These are phyloP conservation scores for Sibirionetta formosa DNA, from an alignment of 2,797 vertebrate genomes.

Conservation along the genomic window DNA sequence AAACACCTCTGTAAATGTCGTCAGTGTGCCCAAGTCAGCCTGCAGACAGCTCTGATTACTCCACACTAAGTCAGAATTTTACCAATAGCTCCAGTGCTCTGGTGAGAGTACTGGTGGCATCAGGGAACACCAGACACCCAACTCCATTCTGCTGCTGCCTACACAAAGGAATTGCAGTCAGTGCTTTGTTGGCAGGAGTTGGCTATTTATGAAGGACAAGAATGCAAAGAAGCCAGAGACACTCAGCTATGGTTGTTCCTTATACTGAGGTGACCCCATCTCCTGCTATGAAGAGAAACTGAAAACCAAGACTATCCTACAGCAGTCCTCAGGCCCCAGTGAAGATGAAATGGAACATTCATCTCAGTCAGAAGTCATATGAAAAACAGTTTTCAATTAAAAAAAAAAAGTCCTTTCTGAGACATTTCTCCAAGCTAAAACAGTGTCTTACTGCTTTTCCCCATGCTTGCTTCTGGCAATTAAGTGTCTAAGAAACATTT, in stretches of 20 bases:
- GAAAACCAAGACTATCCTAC: background rate
- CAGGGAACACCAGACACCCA: background rate
- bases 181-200: background rate
- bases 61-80: background rate
- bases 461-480: background rate
- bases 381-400: background rate
- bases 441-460: background rate
- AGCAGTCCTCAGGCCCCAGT: background rate
- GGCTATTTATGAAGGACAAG: background rate
- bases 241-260: background rate
- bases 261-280: background rate
- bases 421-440: background rate
- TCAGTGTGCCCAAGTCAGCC: background rate
- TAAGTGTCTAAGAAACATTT: background rate
- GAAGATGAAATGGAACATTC: background rate
- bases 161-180: fast-evolving
- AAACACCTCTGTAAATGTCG: background rate
- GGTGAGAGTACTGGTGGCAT: background rate
- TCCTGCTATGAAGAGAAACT: background rate
- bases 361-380: background rate
- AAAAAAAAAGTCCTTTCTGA: background rate
- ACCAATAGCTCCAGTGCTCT: background rate
- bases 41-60: background rate
- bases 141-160: background rate
- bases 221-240: background rate